Base-by-base conservation (phyloP, 2,888 invertebrate species). In the Caenorhabditis sp. region DNA sequence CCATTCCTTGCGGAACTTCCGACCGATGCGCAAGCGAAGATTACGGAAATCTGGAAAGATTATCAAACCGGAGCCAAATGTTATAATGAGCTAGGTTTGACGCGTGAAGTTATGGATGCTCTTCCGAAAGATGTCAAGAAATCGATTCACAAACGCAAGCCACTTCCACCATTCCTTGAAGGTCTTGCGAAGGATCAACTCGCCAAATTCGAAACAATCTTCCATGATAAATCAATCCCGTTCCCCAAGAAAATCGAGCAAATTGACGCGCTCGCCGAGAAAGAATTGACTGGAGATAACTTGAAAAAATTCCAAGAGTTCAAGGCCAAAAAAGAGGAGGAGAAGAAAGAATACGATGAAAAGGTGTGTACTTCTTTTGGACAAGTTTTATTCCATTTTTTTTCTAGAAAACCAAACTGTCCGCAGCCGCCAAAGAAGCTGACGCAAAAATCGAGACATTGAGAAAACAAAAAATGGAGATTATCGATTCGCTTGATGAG, bases 31-130 rank as follows among this genome's bases (percentile, higher is more conserved):
- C 70, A 81, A 58, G 61, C 63, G 5, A 77, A 76, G 55, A 64
- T 80, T 59, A 72, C 62, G 31, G 78, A 71, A n/a, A 81, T 81
- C 57, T 81, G 81, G 81, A 78, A 78, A 58, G 71, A 79, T 57
- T 82, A 74, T 72, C 79, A 78, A 58, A 80, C 81, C 49, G 82
- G 82, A 62, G 81, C 79, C 50, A 80, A 79, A 51, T 82, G 82
- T 66, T 79, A 81, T 54, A 74, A 78, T 53, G 74, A 82, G 57
- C 77, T 76, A 58, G 80, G 78, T 65, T 69, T 74, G 51, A 81
- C 82, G 31, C 66, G 75, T 31, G 79, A 82, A 70, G 57, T 82
- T 21, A 76, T 79, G 21, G 79, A 79, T 57, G 36, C 69, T 31
- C 69, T 79, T 31, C 71, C 79, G 37, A 72, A 75, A 49, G 77